Base-by-base conservation (phyloP, 1,140 invertebrate species). In the Philotrypesis tridentata region DNA sequence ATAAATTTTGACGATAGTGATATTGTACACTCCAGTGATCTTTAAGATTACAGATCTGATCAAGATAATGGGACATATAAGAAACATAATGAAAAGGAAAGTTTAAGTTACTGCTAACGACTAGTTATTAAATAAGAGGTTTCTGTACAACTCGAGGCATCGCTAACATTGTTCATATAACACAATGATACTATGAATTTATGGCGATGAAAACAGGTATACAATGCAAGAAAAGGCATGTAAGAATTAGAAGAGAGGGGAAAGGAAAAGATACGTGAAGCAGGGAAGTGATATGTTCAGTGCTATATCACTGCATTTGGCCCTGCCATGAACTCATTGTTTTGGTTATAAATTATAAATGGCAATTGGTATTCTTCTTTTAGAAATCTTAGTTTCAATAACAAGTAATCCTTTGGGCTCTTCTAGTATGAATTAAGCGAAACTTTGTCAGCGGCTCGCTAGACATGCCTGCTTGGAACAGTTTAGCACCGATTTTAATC, bases 381-480 rank as follows among this genome's bases (percentile, higher is more conserved):
- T 70, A 79, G 43, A 83, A 83, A 74, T 83, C 70, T 79, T 83
- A 79, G 72, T 83, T 83, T 83, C 77, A 79, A 79, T 75, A 83
- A 79, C 76, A 83, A 79, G 73, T 80, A 60, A 80, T 75, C 78
- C 71, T 83, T 80, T 70, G 82, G 78, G 60, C 31, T 83, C 23
- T 70, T 79, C 37, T 83, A 83, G 60, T 83, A 80, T 37, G 77
- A 70, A 83, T 72, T 60, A 71, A 83, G 48, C 65, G 37, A 79
- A 83, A 79, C 60, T 83, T 76, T 83, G 55, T 37, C 73, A 76
- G 78, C 67, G 72, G 25, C 14, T 71, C 72, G 73, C 82, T 80
- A 76, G 33, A 80, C 78, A 40, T 79, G 48, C 70, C 55, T 76
- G n/a, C 37, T 61, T 80, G 72, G 77, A 83, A 76, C 67, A 79